These are phyloP conservation scores for Neuroterus valhalla DNA, from an alignment of 1,140 invertebrate genomes.

Conservation along the genomic window DNA sequence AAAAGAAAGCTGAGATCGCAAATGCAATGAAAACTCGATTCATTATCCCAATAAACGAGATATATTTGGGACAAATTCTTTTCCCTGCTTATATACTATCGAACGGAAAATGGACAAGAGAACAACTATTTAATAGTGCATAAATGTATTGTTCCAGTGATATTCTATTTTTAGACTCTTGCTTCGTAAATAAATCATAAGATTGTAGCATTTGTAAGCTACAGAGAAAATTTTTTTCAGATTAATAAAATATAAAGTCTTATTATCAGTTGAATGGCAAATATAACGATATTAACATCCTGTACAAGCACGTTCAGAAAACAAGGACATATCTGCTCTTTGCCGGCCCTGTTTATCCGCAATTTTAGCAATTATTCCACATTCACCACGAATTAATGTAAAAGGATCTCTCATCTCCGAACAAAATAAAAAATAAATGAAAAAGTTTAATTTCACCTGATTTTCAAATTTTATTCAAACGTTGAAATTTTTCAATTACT, in stretches of 20 bases:
- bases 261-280: slow-evolving; percentile 2
- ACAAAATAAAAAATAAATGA: too few relatives aligned
- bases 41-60: background rate
- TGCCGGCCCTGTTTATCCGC: background rate
- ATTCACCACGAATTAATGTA: background rate
- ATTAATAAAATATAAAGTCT: slow-evolving; percentile 15
- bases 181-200: slow-evolving; percentile 23
- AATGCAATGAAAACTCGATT: background rate
- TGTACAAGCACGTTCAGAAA: slow-evolving; percentile 25
- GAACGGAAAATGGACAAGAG: slow-evolving; percentile 11
- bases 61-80: background rate
- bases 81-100: background rate
- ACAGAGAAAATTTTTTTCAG: background rate
- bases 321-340: slow-evolving; percentile 9
- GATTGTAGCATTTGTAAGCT: background rate
- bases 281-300: slow-evolving; percentile 29
- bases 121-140: slow-evolving; percentile 24
- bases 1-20: background rate
- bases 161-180: slow-evolving; percentile 25
- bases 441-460: too few relatives aligned
- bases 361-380: background rate
- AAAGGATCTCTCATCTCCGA: background rate
- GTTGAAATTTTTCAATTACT: too few relatives aligned
- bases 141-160: slow-evolving; percentile 26
- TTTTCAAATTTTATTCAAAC: too few relatives aligned